phyloP scores from a whole-genome alignment of 2,113 vertebrate genomes.

The Zapus hudsonius region DNA sequence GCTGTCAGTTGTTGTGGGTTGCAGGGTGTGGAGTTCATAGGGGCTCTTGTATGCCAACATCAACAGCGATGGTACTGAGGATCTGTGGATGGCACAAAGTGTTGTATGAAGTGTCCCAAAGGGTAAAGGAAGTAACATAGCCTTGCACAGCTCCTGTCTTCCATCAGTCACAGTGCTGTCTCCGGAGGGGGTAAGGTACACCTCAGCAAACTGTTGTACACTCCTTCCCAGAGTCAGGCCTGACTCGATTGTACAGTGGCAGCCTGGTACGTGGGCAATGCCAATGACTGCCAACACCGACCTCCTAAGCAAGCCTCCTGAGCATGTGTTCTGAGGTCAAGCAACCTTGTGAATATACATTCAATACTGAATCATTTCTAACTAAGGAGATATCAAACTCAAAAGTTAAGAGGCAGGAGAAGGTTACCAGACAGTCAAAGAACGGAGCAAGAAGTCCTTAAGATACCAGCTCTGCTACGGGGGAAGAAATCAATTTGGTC shows the following conservation, averaged over 20 bases:
- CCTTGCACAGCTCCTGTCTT: conserved; percentile 85
- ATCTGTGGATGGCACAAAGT: conserved; percentile 14
- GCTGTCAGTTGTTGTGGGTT: conserved; percentile 90
- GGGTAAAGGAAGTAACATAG: conserved; percentile 78
- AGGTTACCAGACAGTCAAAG: conserved; percentile 3
- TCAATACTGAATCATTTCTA: conserved; percentile 80
- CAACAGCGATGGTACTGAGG: conserved; percentile 74
- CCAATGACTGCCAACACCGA: conserved; percentile 82
- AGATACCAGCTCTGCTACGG: no score
- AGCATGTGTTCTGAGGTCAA: conserved; percentile 78
- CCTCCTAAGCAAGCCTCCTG: conserved; percentile 85
- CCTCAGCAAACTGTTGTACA: conserved; percentile 92
- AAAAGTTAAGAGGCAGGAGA: conserved; percentile 70
- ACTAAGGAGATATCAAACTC: no score
- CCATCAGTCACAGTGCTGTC: conserved; percentile 96
- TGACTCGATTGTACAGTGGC: conserved; percentile 91
- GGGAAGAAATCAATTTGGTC: no score
- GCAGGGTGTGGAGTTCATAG: conserved; percentile 77
- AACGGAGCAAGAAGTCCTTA: no score
- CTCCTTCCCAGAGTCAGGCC: conserved; percentile 87
- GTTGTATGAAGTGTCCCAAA: conserved; percentile 73
- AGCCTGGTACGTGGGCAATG: conserved; percentile 89
- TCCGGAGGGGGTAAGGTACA: conserved; percentile 90
- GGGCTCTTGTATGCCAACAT: conserved; percentile 77
- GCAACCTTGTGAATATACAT: conserved; percentile 84